A percentile compares a stretch with the other conserved stretches of the same genome.
Conservation (phyloP, 2,113 vertebrate genomes). For the Phyllopteryx taeniolatus region DNA sequence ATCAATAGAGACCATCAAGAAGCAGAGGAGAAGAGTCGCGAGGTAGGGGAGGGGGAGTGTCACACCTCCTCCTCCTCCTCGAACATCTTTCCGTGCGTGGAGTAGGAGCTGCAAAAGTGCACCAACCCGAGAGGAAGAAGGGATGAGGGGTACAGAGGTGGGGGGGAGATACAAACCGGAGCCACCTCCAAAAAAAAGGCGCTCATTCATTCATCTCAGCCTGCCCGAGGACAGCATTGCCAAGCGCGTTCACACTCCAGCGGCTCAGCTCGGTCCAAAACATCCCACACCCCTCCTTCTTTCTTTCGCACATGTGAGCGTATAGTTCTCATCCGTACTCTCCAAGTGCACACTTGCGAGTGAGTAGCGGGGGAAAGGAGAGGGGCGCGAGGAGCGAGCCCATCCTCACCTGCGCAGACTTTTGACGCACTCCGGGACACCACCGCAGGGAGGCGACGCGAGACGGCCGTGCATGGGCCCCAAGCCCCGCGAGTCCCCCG, state of each 20-base stretch:
- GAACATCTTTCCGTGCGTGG: not conserved
- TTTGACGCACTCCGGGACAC: slow-evolving; percentile 9
- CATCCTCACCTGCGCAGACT: slow-evolving; percentile 23
- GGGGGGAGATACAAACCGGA: slow-evolving; percentile 30
- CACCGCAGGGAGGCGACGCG: not conserved
- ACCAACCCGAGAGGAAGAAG: not conserved
- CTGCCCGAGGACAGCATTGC: slow-evolving; percentile 55
- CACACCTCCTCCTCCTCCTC: slow-evolving; percentile 1
- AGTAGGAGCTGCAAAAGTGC: slow-evolving; percentile 2
- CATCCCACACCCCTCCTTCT: slow-evolving; percentile 10
- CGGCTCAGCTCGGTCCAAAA: slow-evolving; percentile 39
- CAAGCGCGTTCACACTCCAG: slow-evolving; percentile 41
- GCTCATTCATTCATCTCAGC: slow-evolving; percentile 53
- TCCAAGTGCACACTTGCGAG: not conserved
- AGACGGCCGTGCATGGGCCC: slow-evolving; percentile 54
- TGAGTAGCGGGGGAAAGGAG: slow-evolving; percentile 13
- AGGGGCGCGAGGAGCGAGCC: slow-evolving; percentile 9
- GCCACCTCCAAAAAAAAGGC: slow-evolving; percentile 47
- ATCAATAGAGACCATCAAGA: slow-evolving; percentile 11
- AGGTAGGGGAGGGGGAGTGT: slow-evolving; percentile 6
- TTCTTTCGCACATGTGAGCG: slow-evolving; percentile 10
- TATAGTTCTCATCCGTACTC: slow-evolving; percentile 21
- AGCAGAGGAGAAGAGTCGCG: slow-evolving; percentile 7
- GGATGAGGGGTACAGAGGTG: slow-evolving; percentile 4
- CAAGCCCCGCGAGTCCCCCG: slow-evolving; percentile 46